Conservation (phyloP, 2,888 invertebrate species). For the Coelogynopora nodosa region DNA sequence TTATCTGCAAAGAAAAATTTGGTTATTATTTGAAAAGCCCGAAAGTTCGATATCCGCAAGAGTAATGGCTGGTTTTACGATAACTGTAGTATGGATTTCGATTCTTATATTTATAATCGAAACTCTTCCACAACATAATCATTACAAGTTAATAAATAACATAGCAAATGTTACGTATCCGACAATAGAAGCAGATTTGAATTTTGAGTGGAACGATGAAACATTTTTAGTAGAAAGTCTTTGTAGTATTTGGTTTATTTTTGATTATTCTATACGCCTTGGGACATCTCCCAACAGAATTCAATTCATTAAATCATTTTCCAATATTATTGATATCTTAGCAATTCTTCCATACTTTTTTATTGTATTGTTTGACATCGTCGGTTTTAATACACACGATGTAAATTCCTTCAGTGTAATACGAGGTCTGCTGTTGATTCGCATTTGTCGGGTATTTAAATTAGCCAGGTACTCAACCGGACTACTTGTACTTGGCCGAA, state of each 20-base stretch:
- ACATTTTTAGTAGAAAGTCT: conserved; percentile 76
- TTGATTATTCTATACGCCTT: conserved; percentile 82
- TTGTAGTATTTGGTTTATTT: neutral
- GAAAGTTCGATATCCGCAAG: conserved; percentile 97
- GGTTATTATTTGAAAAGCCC: conserved; percentile 98
- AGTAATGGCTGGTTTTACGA: conserved; percentile 96
- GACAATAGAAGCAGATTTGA: conserved; percentile 59
- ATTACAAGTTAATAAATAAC: neutral
- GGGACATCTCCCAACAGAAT: conserved; percentile 96
- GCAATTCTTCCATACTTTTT: conserved; percentile 99
- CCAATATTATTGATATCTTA: conserved; percentile 97
- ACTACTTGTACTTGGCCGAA: conserved; percentile 94
- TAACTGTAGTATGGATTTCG: conserved; percentile 93
- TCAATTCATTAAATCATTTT: conserved; percentile 97
- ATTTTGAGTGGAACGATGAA: conserved; percentile 99
- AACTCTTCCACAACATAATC: conserved; percentile 85
- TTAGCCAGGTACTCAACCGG: conserved; percentile 98
- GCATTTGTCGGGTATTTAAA: conserved; percentile 99
- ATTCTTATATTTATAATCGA: conserved; percentile 99
- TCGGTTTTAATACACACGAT: conserved; percentile 60
- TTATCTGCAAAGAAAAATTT: conserved; percentile 93
- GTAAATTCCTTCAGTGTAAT: conserved; percentile 77
- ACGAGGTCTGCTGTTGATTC: conserved; percentile 91
- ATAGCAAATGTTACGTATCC: neutral
- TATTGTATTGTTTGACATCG: conserved; percentile 93